Conservation (phyloP, 1,140 invertebrate genomes). For the Drosophila nigromelanica region DNA sequence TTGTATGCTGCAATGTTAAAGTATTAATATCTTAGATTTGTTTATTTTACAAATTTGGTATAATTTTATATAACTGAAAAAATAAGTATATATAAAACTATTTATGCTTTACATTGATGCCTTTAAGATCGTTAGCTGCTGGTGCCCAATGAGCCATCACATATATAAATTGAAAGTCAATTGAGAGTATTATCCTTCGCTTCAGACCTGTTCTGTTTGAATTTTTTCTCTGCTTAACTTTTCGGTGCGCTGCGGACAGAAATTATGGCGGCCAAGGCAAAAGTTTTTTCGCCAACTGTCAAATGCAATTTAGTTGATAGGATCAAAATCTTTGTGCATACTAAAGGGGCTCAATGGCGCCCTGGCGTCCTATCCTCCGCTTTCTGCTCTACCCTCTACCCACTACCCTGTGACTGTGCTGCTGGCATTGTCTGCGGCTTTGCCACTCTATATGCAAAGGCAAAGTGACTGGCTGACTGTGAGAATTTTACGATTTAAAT, state of each 20-base stretch:
- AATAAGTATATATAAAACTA: not conserved
- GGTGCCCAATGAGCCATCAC: conserved; percentile 29
- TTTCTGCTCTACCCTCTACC: not conserved
- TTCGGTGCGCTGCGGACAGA: conserved; percentile 18
- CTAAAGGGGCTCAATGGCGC: conserved; percentile 25
- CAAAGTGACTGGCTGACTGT: conserved; percentile 72
- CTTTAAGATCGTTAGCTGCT: not conserved
- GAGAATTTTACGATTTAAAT: conserved; percentile 82
- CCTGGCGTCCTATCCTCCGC: conserved; percentile 12
- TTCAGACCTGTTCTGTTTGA: not conserved
- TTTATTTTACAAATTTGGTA: too few species aligned
- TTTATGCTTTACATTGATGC: not conserved
- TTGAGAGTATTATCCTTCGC: conserved; percentile 30
- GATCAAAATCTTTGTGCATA: conserved; percentile 77
- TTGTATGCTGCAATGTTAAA: too few species aligned
- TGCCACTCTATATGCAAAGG: conserved; percentile 54
- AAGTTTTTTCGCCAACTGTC: conserved; percentile 79
- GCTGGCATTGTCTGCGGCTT: conserved; percentile 32
- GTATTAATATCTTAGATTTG: too few species aligned
- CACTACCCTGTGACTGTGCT: not conserved
- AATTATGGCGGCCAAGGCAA: conserved; percentile 67
- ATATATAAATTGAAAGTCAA: conserved; percentile 38
- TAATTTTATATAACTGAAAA: not conserved
- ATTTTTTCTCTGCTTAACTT: not conserved
- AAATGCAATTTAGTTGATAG: conserved; percentile 82